A percentile compares a stretch with the other conserved stretches of the same genome.
Evolutionary conservation across 2,888 invertebrate species (phyloP).

Genomic region (Brassicogethes aeneus): DNA sequence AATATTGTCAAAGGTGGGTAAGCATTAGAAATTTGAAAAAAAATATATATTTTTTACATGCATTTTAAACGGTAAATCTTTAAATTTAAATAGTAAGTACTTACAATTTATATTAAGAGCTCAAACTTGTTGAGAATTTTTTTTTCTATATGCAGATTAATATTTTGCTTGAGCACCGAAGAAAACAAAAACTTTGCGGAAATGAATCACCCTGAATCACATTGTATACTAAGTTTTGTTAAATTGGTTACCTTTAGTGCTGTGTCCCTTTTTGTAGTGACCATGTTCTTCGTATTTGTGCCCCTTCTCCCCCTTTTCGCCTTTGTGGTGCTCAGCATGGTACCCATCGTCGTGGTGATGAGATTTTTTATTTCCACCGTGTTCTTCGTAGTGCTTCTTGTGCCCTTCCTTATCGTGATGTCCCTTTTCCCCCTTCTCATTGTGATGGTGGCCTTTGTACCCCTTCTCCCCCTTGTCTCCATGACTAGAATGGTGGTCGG

Average conservation of each 20-base stretch:
- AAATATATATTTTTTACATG: too few relatives aligned
- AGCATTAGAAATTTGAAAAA: too few relatives aligned
- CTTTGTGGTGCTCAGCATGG: conserved; percentile 53
- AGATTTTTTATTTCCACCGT: conserved; percentile 49
- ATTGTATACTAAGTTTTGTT: too few relatives aligned
- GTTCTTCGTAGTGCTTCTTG: conserved; percentile 51
- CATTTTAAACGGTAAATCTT: too few relatives aligned
- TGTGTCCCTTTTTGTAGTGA: conserved; percentile 71
- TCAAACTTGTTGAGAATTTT: too few relatives aligned
- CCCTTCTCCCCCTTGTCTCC: conserved; percentile 54
- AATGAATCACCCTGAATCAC: too few relatives aligned
- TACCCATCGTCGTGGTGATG: conserved; percentile 53
- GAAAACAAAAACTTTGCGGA: too few relatives aligned
- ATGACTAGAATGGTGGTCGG: conserved; percentile 46
- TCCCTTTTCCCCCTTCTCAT: conserved; percentile 52
- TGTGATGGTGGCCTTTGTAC: conserved; percentile 53
- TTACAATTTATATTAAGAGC: too few relatives aligned
- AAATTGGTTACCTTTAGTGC: conserved; percentile 47
- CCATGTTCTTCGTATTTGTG: conserved; percentile 58
- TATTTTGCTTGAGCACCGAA: too few relatives aligned
- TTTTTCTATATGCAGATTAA: too few relatives aligned
- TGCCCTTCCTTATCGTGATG: conserved; percentile 57
- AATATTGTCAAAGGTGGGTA: too few relatives aligned
- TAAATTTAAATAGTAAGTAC: too few relatives aligned
- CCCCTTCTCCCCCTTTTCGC: conserved; percentile 55